Evolutionary conservation across 2,113 vertebrate genomes (phyloP).

Genomic region (Alethe castanea): DNA sequence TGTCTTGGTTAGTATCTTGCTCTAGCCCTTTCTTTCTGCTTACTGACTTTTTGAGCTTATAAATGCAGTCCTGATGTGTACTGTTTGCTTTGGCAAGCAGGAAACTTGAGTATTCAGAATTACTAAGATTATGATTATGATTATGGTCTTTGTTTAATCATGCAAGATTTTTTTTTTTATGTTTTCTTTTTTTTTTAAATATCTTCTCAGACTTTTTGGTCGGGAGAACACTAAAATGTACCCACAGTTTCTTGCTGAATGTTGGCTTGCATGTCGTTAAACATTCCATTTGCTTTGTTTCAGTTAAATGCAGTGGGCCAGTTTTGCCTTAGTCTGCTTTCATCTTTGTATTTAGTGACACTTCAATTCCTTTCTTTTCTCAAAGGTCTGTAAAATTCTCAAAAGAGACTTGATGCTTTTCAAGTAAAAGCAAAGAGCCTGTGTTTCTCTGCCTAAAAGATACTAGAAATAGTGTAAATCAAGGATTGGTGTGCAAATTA

Average conservation of each 20-base stretch:
- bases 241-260: not conserved
- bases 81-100: not conserved
- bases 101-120: not conserved
- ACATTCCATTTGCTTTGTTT: not conserved
- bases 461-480: conserved; percentile 22
- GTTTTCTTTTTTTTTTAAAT: not conserved
- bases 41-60: not conserved
- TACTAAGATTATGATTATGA: not conserved
- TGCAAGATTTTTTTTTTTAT: not conserved
- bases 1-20: not conserved
- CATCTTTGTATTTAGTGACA: not conserved
- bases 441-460: not conserved
- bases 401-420: not conserved
- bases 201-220: not conserved
- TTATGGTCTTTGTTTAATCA: not conserved
- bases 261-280: not conserved
- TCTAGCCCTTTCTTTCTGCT: not conserved
- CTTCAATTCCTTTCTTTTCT: not conserved
- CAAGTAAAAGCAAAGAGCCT: not conserved
- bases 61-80: not conserved
- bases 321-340: conserved; percentile 1
- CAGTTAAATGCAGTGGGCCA: not conserved
- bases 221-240: not conserved
- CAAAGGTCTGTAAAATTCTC: not conserved
- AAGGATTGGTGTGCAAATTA: conserved; percentile 22